A percentile compares a stretch with the other conserved stretches of the same genome.
phyloP scores from a whole-genome alignment of 2,113 vertebrate genomes.

The Gnathonemus longibarbis region DNA sequence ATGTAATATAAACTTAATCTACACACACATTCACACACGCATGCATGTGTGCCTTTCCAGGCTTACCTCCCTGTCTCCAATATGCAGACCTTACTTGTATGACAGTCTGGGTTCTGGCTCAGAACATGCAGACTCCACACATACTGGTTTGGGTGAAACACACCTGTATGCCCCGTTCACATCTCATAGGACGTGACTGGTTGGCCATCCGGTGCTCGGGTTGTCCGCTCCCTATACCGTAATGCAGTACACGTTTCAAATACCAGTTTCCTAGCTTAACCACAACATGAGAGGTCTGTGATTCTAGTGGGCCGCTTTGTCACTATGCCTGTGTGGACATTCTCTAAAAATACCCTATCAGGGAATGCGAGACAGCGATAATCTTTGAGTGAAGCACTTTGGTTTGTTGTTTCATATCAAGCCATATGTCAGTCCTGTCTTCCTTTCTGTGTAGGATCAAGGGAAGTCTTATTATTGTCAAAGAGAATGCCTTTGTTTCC shows the following conservation, averaged over 20 bases:
- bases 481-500: background rate
- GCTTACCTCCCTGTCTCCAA: background rate
- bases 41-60: slow-evolving; percentile 5
- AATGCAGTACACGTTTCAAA: background rate
- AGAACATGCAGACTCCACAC: background rate
- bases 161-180: background rate
- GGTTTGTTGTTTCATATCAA: background rate
- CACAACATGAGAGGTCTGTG: background rate
- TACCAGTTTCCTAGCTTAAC: background rate
- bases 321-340: background rate
- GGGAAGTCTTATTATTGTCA: background rate
- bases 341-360: background rate
- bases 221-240: background rate
- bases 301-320: background rate
- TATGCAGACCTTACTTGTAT: background rate
- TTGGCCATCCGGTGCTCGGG: background rate
- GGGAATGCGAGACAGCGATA: background rate
- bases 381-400: background rate
- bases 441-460: background rate
- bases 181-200: background rate
- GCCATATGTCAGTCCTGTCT: background rate
- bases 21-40: too few species aligned
- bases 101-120: background rate
- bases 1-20: too few species aligned
- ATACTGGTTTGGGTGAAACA: background rate